phyloP scores from a whole-genome alignment of 2,888 invertebrate species.

The Proisotoma minuta region DNA sequence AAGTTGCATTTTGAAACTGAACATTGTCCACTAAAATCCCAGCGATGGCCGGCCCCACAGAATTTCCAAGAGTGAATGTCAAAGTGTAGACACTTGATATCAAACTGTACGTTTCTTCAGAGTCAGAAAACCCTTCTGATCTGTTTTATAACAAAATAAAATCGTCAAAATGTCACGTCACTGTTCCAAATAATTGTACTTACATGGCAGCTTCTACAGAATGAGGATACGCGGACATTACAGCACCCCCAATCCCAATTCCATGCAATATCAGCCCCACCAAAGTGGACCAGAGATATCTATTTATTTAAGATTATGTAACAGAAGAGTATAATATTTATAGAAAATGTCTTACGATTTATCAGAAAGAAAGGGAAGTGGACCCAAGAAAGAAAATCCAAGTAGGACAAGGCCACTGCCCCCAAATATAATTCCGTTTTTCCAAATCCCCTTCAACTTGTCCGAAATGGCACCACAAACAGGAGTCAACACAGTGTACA shows the following conservation, averaged over 20 bases:
- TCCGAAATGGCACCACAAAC: constrained; percentile 37
- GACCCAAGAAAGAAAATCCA: constrained; percentile 32
- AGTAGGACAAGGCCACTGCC: constrained; percentile 26
- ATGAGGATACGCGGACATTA: constrained; percentile 32
- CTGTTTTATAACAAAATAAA: constrained; percentile 8
- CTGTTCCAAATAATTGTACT: constrained; percentile 13
- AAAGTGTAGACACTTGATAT: constrained; percentile 34
- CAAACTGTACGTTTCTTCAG: constrained; percentile 29
- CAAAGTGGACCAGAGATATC: constrained; percentile 29
- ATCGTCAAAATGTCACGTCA: not conserved
- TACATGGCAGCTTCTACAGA: constrained; percentile 32
- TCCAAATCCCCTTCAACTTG: constrained; percentile 9
- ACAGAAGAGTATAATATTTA: not conserved
- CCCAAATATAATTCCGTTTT: constrained; percentile 21
- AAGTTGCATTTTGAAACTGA: constrained; percentile 35
- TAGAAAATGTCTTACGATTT: constrained; percentile 23
- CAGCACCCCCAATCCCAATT: constrained; percentile 37
- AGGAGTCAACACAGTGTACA: constrained; percentile 35
- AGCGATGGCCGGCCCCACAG: constrained; percentile 34
- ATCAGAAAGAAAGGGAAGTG: constrained; percentile 30
- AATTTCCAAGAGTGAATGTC: constrained; percentile 40
- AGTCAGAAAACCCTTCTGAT: constrained; percentile 28
- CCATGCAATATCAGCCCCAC: constrained; percentile 35
- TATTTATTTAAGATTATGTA: constrained; percentile 2
- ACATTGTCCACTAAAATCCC: constrained; percentile 32